phyloP scores from a whole-genome alignment of 2,888 invertebrate species.

The Drosophila formosana region DNA sequence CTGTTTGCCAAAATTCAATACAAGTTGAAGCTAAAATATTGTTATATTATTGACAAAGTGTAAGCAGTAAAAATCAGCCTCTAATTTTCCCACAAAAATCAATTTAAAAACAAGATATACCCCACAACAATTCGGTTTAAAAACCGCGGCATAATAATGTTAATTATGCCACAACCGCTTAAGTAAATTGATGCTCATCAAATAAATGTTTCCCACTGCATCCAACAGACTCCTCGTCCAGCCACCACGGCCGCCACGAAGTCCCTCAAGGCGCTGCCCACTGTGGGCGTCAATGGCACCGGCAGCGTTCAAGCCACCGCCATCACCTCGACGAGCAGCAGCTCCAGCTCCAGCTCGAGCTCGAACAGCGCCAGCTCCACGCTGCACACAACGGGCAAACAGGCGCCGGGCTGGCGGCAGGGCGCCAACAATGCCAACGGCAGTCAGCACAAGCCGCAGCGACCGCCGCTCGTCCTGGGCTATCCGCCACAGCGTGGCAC shows the following conservation, averaged over 20 bases:
- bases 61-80: no score
- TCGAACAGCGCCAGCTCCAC: conserved; percentile 25
- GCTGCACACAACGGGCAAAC: conserved; percentile 65
- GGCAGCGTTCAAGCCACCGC: conserved; percentile 72
- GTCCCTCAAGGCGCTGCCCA: conserved; percentile 45
- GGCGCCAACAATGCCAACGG: conserved; percentile 62
- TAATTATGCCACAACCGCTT: background rate
- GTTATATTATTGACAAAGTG: no score
- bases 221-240: conserved; percentile 61
- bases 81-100: no score
- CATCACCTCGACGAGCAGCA: conserved; percentile 52
- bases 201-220: background rate
- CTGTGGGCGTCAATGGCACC: conserved; percentile 60
- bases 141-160: background rate
- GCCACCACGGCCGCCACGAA: conserved; percentile 47
- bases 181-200: background rate
- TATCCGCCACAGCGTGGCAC: conserved; percentile 89
- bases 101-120: no score
- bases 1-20: no score
- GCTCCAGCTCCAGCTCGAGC: conserved; percentile 14
- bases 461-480: conserved; percentile 90
- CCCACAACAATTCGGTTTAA: no score
- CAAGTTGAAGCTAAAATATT: no score
- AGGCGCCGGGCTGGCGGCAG: conserved; percentile 82
- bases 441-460: conserved; percentile 86